Evolutionary conservation across 1,140 invertebrate genomes (phyloP).

Genomic region (Spodoptera litura): DNA sequence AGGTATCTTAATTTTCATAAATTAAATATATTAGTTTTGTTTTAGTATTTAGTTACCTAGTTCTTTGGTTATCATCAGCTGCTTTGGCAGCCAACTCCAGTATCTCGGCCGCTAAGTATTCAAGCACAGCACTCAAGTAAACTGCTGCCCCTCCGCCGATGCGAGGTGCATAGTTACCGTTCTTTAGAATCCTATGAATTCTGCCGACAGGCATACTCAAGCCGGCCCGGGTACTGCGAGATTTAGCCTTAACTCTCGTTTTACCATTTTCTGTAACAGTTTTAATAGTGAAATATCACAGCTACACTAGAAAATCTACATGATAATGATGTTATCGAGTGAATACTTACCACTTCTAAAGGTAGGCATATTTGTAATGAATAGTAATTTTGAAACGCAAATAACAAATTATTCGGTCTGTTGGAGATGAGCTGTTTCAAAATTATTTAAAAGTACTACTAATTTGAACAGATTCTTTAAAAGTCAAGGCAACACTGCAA

Average conservation of each 20-base stretch:
- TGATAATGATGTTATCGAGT: no score
- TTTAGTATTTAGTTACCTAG: conserved; percentile 61
- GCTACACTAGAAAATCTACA: background rate
- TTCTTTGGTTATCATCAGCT: conserved; percentile 84
- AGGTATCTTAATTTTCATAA: no score
- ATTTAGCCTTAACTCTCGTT: conserved; percentile 49
- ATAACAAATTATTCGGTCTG: no score
- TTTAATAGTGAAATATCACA: background rate
- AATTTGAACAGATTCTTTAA: no score
- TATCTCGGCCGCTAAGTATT: conserved; percentile 88
- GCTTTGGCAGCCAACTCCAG: conserved; percentile 87
- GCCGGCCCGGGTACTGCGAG: conserved; percentile 85
- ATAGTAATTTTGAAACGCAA: no score
- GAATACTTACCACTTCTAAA: no score
- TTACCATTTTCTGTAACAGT: background rate
- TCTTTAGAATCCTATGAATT: conserved; percentile 88
- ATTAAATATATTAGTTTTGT: no score
- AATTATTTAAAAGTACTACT: no score
- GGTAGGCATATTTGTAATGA: no score
- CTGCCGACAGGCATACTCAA: conserved; percentile 89
- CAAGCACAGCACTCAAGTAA: conserved; percentile 88
- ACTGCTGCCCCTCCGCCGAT: conserved; percentile 89
- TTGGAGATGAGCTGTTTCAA: no score
- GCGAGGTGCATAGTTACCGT: conserved; percentile 88
- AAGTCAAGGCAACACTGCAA: no score